Evolutionary conservation across 2,113 vertebrate genomes (phyloP).

Genomic region (Tangachromis dhanisi): DNA sequence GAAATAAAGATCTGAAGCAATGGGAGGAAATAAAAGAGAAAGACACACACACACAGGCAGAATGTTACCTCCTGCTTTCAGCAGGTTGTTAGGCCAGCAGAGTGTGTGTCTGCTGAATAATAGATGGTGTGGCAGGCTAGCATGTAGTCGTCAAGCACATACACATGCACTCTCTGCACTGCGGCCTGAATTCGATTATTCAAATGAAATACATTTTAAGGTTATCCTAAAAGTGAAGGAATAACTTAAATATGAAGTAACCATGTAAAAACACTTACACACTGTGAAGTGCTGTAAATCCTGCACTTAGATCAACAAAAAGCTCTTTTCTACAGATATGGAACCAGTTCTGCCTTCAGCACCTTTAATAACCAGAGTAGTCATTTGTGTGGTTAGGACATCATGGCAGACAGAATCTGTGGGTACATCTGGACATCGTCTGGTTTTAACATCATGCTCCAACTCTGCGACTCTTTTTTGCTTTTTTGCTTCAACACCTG

Average conservation of each 20-base stretch:
- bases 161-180: not conserved
- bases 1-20: not conserved
- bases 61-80: slow-evolving; percentile 47
- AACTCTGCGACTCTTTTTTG: not conserved
- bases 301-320: not conserved
- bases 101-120: slow-evolving; percentile 64
- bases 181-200: not conserved
- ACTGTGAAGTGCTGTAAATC: not conserved
- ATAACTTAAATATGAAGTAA: not conserved
- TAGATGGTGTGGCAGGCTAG: slow-evolving; percentile 46
- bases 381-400: not conserved
- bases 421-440: not conserved
- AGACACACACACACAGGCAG: not conserved
- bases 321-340: not conserved
- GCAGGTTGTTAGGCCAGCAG: slow-evolving; percentile 56
- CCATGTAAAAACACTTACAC: not conserved
- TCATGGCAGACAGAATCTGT: not conserved
- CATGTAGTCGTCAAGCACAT: slow-evolving; percentile 15
- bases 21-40: not conserved
- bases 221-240: not conserved
- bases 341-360: not conserved
- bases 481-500: not conserved
- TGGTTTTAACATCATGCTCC: not conserved
- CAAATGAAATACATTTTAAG: not conserved
- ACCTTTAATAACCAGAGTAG: not conserved